Conservation (phyloP, 2,888 invertebrate genomes). For the Nomada fabriciana region DNA sequence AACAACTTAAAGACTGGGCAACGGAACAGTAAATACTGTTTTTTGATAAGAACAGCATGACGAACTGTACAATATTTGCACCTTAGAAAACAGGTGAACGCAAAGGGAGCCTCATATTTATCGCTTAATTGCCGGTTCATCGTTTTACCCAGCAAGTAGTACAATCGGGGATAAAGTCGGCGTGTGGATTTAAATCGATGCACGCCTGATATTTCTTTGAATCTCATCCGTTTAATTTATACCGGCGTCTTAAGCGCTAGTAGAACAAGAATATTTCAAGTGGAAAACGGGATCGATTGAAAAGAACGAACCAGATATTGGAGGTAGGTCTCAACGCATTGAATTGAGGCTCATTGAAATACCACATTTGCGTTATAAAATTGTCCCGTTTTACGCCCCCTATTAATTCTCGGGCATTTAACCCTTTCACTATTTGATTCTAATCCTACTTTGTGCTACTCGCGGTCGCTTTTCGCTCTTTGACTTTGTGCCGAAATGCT, state of each 20-base stretch:
- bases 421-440: background rate
- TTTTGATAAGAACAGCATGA: slow-evolving; percentile 10
- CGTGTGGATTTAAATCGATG: background rate
- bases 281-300: background rate
- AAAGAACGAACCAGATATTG: background rate
- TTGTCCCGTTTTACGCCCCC: background rate
- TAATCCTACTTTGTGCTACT: background rate
- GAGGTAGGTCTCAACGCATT: background rate
- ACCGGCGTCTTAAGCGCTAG: too few relatives aligned
- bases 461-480: background rate
- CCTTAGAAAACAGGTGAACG: background rate
- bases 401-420: background rate
- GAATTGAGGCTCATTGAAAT: background rate
- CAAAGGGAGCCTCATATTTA: slow-evolving; percentile 11
- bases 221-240: background rate
- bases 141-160: background rate
- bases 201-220: background rate
- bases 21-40: background rate
- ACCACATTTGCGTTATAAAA: background rate
- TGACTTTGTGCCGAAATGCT: background rate
- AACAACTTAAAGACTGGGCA: background rate
- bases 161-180: background rate
- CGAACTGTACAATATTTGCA: slow-evolving; percentile 3
- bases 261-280: too few relatives aligned
- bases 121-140: slow-evolving; percentile 7